Conservation (phyloP, 1,140 invertebrate species). For the Globodera rostochiensis region DNA sequence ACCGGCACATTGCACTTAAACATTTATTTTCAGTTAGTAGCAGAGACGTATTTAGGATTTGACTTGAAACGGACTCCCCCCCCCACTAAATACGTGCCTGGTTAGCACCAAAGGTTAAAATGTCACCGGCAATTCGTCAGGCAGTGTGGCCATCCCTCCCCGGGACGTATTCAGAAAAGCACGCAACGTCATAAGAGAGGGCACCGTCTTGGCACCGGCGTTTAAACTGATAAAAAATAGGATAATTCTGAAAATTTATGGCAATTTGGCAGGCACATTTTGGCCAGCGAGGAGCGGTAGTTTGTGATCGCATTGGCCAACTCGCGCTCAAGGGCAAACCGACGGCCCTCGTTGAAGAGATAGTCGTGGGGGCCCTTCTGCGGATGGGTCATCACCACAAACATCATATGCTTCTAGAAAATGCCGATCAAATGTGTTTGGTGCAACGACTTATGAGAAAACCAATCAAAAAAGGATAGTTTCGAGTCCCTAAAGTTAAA, state of each 20-base stretch:
- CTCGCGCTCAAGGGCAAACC: conserved; percentile 48
- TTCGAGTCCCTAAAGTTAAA: no score
- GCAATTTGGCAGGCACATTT: conserved; percentile 25
- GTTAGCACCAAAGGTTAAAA: not conserved
- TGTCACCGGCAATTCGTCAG: conserved; percentile 20
- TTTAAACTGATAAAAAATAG: conserved; percentile 42
- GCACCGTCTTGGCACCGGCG: conserved; percentile 51
- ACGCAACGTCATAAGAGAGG: conserved; percentile 45
- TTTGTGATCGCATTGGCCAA: conserved; percentile 39
- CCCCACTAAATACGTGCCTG: not conserved
- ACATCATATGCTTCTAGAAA: conserved; percentile 34
- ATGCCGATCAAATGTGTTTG: no score
- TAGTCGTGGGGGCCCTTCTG: conserved; percentile 38
- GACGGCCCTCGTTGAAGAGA: conserved; percentile 49
- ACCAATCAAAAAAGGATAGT: not conserved
- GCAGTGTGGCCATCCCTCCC: conserved; percentile 3
- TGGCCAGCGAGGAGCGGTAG: conserved; percentile 28
- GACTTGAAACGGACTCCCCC: no score
- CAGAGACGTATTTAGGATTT: not conserved
- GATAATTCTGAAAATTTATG: not conserved
- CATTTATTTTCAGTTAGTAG: not conserved
- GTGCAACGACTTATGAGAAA: no score
- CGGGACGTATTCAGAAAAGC: conserved; percentile 30
- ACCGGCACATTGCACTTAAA: conserved; percentile 21
- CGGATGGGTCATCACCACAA: conserved; percentile 49